Evolutionary conservation across 2,888 invertebrate species (phyloP).

Genomic region (Nasonovia ribisnigri): DNA sequence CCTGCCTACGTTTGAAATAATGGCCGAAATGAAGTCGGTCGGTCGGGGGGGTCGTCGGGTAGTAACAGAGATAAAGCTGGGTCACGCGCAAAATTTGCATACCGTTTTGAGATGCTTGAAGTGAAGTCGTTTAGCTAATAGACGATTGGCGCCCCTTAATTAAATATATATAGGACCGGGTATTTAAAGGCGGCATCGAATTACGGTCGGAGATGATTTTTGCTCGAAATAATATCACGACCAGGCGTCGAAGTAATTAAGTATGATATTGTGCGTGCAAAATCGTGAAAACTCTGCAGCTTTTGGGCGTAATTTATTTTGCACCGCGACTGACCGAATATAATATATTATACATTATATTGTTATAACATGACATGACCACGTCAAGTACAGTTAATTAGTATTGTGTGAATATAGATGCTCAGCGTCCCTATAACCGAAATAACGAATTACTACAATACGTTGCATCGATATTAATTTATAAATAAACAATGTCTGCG

Average conservation of each 20-base stretch:
- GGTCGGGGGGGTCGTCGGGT: neutral
- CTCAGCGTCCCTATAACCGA: neutral
- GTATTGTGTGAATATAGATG: neutral
- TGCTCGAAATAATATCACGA: neutral
- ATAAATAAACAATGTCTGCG: neutral
- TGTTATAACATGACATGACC: neutral
- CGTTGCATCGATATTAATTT: neutral
- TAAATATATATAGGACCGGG: neutral
- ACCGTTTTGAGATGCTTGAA: slow-evolving; percentile 12
- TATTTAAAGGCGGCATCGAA: neutral
- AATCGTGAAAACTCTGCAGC: neutral
- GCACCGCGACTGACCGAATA: neutral
- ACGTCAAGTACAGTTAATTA: neutral
- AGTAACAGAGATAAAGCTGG: slow-evolving; percentile 6
- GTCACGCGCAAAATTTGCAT: slow-evolving; percentile 44
- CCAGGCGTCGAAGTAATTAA: neutral
- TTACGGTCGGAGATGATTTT: neutral
- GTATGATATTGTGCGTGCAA: neutral
- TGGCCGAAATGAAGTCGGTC: neutral
- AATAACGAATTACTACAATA: neutral
- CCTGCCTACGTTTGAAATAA: neutral
- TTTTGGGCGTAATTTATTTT: neutral
- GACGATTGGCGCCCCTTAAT: slow-evolving; percentile 45
- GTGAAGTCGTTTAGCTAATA: slow-evolving; percentile 36
- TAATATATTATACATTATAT: neutral